These are phyloP conservation scores for Congeria kusceri DNA, from an alignment of 2,888 invertebrate genomes.

Conservation along the genomic window DNA sequence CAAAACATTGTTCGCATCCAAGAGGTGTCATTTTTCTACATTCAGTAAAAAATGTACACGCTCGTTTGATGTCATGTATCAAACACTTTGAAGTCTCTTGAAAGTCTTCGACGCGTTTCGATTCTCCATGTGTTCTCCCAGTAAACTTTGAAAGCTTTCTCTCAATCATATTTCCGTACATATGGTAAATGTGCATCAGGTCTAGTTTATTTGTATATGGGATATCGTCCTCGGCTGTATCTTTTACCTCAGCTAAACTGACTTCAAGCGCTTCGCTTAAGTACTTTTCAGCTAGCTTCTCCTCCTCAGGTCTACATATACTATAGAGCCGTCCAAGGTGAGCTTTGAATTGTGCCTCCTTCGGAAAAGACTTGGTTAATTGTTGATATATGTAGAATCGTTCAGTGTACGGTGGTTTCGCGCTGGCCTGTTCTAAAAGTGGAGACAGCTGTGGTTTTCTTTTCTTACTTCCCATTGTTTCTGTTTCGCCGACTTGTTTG, in stretches of 20 bases:
- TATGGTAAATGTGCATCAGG: constrained; percentile 68
- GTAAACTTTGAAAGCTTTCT: background rate
- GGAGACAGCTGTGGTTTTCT: constrained; percentile 56
- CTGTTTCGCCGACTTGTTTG: constrained; percentile 54
- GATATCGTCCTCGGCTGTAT: constrained; percentile 28
- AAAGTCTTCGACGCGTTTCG: no score
- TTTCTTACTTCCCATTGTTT: constrained; percentile 15
- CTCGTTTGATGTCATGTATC: constrained; percentile 41
- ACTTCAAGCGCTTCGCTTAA: constrained; percentile 52
- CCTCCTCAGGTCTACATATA: constrained; percentile 54
- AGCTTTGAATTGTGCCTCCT: constrained; percentile 56
- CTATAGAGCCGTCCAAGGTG: constrained; percentile 62
- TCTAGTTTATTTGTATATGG: constrained; percentile 47
- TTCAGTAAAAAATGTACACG: constrained; percentile 61
- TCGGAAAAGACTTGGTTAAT: constrained; percentile 51
- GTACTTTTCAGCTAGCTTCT: constrained; percentile 48
- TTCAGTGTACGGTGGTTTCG: constrained; percentile 54
- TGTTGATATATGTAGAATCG: constrained; percentile 57
- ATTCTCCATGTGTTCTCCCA: no score
- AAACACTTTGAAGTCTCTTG: background rate
- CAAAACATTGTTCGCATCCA: constrained; percentile 44
- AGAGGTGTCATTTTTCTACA: constrained; percentile 60
- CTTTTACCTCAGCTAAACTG: constrained; percentile 32
- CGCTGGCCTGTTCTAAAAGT: constrained; percentile 54
- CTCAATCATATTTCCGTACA: constrained; percentile 62